Base-by-base conservation (phyloP, 1,140 invertebrate species). In the Chironomus striatipennis region DNA sequence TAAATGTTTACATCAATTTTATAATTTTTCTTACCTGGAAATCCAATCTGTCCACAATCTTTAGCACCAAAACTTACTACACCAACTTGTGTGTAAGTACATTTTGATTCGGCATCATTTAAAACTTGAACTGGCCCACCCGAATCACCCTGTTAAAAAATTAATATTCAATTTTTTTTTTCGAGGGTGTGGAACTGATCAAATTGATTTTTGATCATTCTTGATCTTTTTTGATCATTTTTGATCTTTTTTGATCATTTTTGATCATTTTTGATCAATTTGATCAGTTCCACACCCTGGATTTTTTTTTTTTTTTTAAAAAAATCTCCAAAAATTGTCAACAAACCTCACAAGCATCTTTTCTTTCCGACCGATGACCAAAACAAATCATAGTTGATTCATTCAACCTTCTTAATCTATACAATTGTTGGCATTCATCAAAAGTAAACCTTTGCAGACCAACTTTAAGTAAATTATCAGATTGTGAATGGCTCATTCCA, bases 111-210 rank as follows among this genome's bases (percentile, higher is more conserved):
- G 0, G 76, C 76, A 70, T 70, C 7, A 76, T 80, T 78, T 57
- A 78, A 75, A 3, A 80, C 76, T 74, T 81, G 80, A 8, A 81
- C 75, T 1, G 81, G 81, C 9, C 80, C 80, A 10, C 81, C 4
- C 1, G 2, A 34, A 34, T 34, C 24, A 34, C 24, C 24, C 24
- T 34, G 24, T 34, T 2, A 34, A 34, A 34, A 34, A 34, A n/a
- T n/a, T n/a, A n/a, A n/a, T n/a, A n/a, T n/a, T n/a, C n/a, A n/a
- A n/a, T n/a, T n/a, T n/a, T n/a, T n/a, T n/a, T n/a, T n/a, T n/a
- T n/a, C n/a, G n/a, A n/a, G n/a, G n/a, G n/a, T n/a, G n/a, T n/a
- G n/a, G n/a, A n/a, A n/a, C n/a, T n/a, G n/a, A n/a, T n/a, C n/a
- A n/a, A n/a, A n/a, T n/a, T n/a, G n/a, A n/a, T n/a, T n/a, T n/a